Evolutionary conservation across 1,140 invertebrate genomes (phyloP).

Genomic region (Drosophila obscura): DNA sequence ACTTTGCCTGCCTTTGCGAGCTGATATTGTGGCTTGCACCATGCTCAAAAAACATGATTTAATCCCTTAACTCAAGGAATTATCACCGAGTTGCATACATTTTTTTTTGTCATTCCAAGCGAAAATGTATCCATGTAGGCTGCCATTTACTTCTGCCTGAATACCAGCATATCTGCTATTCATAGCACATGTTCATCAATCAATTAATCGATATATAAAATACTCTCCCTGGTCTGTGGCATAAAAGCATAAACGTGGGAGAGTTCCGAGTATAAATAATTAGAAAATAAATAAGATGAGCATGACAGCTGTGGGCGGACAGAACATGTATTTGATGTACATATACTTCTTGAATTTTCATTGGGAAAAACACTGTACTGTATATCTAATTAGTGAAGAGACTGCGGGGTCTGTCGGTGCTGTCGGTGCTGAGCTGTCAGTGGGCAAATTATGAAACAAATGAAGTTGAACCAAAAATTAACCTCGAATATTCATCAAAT

Average conservation of each 20-base stretch:
- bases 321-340: too few species aligned
- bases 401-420: background rate
- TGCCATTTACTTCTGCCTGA: background rate
- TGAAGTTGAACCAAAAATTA: conserved; percentile 14
- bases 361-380: too few species aligned
- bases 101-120: too few species aligned
- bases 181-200: conserved; percentile 72
- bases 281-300: conserved; percentile 22
- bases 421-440: background rate
- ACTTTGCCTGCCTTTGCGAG: too few species aligned
- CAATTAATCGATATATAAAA: conserved; percentile 68
- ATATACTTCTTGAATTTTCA: too few species aligned
- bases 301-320: background rate
- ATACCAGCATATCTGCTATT: conserved; percentile 65
- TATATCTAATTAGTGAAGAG: too few species aligned
- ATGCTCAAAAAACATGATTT: too few species aligned
- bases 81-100: too few species aligned
- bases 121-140: too few species aligned
- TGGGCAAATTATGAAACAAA: background rate
- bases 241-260: conserved; percentile 15
- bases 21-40: too few species aligned
- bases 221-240: conserved; percentile 12
- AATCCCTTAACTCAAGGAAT: too few species aligned
- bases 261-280: conserved; percentile 25
- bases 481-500: conserved; percentile 14